phyloP scores from a whole-genome alignment of 1,140 invertebrate species.

The Tenebrio molitor region DNA sequence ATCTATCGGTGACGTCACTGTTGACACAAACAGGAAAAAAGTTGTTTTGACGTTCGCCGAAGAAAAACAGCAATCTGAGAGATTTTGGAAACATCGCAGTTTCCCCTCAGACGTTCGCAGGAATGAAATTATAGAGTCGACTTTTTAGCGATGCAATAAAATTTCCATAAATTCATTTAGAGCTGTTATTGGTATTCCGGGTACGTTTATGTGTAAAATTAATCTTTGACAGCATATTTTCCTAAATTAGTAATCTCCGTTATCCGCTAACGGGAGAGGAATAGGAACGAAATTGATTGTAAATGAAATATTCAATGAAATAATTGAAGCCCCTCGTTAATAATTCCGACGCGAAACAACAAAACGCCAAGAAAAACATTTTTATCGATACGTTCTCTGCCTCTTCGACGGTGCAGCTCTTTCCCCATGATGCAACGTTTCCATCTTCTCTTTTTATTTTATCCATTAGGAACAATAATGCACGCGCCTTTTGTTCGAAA shows the following conservation, averaged over 20 bases:
- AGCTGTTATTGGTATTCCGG: conserved; percentile 35
- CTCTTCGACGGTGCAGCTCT: background rate
- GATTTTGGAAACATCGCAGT: conserved; percentile 4
- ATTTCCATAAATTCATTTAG: conserved; percentile 46
- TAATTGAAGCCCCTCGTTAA: conserved; percentile 11
- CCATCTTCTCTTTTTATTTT: conserved; percentile 9
- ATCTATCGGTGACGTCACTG: background rate
- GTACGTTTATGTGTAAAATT: conserved; percentile 45
- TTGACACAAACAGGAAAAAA: background rate
- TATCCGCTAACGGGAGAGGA: conserved; percentile 13
- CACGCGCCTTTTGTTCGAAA: conserved; percentile 40
- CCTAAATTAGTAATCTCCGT: conserved; percentile 40
- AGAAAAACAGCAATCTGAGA: background rate
- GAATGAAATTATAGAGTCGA: conserved; percentile 19
- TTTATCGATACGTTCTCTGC: background rate
- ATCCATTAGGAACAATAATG: conserved; percentile 47
- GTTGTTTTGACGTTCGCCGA: background rate
- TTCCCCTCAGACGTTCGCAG: conserved; percentile 16
- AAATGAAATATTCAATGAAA: conserved; percentile 38
- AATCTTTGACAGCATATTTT: conserved; percentile 45
- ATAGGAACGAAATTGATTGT: conserved; percentile 23
- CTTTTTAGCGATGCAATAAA: conserved; percentile 45
- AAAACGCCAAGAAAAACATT: background rate
- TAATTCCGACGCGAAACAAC: background rate
- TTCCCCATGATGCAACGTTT: conserved; percentile 1